Evolutionary conservation across 2,888 invertebrate genomes (phyloP).

Genomic region (Acanthopleura granulata): DNA sequence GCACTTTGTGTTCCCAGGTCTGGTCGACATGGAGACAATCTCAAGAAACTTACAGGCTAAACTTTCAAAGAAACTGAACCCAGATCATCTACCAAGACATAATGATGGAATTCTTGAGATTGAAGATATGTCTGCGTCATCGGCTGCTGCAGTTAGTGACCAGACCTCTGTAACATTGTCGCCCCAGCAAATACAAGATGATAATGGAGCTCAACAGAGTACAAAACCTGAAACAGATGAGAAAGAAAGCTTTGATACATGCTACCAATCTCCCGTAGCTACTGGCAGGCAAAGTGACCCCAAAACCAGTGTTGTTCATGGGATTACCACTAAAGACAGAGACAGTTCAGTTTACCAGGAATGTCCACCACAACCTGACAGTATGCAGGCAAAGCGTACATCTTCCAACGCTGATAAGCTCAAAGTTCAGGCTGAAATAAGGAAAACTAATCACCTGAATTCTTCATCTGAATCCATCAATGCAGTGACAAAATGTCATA

Average conservation of each 20-base stretch:
- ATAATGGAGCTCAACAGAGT: neutral
- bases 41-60: neutral
- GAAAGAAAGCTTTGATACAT: neutral
- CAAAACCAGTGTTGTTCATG: neutral
- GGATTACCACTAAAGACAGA: too few relatives aligned
- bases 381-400: neutral
- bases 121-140: neutral
- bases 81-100: neutral
- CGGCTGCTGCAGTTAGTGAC: neutral
- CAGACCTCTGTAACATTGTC: neutral
- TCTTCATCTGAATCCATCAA: too few relatives aligned
- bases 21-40: neutral
- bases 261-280: neutral
- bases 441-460: too few relatives aligned
- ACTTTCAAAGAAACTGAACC: neutral
- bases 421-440: neutral
- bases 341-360: neutral
- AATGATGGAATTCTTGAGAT: neutral
- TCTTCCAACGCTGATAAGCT: neutral
- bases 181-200: neutral
- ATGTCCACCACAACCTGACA: neutral
- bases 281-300: neutral
- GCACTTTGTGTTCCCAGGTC: slow-evolving; percentile 1
- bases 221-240: neutral
- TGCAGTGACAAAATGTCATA: too few relatives aligned